Conservation (phyloP, 2,797 vertebrate species). For the Sebastes melanostomus region DNA sequence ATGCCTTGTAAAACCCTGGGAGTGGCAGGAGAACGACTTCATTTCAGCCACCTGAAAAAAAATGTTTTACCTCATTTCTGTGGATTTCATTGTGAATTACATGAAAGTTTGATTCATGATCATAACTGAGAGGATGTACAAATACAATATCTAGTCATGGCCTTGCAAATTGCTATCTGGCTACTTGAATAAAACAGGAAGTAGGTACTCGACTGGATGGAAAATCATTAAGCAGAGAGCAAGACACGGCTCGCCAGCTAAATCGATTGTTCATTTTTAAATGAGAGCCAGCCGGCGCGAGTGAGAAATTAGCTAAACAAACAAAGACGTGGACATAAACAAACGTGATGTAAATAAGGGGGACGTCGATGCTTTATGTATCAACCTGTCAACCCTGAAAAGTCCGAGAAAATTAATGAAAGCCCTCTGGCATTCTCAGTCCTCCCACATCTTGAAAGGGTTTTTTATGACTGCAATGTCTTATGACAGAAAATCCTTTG, state of each 20-base stretch:
- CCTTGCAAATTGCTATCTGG: not conserved
- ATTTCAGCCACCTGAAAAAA: not conserved
- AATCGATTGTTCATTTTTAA: slow-evolving; percentile 27
- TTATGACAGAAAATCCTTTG: not conserved
- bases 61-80: not conserved
- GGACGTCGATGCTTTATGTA: not conserved
- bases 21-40: not conserved
- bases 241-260: slow-evolving; percentile 10
- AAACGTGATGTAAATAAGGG: slow-evolving; percentile 1
- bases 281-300: slow-evolving; percentile 16
- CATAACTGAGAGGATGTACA: not conserved
- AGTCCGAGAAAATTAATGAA: slow-evolving; percentile 2
- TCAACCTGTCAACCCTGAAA: slow-evolving; percentile 1
- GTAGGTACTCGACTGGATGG: not conserved
- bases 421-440: not conserved
- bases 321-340: slow-evolving; percentile 11
- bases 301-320: slow-evolving; percentile 16
- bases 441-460: not conserved
- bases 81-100: not conserved
- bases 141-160: not conserved
- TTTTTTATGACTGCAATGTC: not conserved
- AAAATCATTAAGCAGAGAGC: slow-evolving; percentile 32
- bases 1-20: not conserved
- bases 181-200: slow-evolving; percentile 15
- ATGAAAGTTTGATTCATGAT: not conserved